Evolutionary conservation across 2,888 invertebrate genomes (phyloP).

Genomic region (Trachelus stipa): DNA sequence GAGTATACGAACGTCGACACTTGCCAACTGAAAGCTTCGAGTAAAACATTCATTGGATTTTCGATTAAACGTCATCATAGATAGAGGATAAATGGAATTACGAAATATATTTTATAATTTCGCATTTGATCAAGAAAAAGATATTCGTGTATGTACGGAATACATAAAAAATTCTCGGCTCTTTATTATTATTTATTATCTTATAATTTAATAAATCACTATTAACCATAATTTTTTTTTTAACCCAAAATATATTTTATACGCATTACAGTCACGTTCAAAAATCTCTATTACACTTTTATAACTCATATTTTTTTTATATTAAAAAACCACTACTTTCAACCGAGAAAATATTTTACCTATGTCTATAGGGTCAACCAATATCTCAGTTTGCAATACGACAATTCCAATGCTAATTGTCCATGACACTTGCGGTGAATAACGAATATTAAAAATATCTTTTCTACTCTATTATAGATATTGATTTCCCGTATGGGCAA

Average conservation of each 20-base stretch:
- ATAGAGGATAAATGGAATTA: background rate
- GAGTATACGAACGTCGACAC: background rate
- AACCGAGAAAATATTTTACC: background rate
- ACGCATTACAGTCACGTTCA: background rate
- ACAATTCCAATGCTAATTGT: background rate
- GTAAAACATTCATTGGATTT: background rate
- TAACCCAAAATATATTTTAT: background rate
- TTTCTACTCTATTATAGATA: background rate
- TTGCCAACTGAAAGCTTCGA: background rate
- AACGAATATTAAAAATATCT: background rate
- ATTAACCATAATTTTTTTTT: background rate
- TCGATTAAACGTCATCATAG: background rate
- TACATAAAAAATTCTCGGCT: background rate
- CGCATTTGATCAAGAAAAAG: background rate
- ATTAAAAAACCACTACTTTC: background rate
- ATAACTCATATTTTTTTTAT: background rate
- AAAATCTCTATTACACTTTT: background rate
- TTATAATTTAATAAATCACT: background rate
- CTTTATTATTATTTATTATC: background rate
- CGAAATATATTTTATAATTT: background rate
- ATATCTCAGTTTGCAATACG: background rate
- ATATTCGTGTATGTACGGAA: too few species aligned
- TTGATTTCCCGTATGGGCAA: background rate
- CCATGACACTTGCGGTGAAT: background rate
- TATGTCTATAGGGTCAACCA: background rate